These are phyloP conservation scores for Psittacara wagleri DNA, from an alignment of 2,113 vertebrate genomes.

Conservation along the genomic window DNA sequence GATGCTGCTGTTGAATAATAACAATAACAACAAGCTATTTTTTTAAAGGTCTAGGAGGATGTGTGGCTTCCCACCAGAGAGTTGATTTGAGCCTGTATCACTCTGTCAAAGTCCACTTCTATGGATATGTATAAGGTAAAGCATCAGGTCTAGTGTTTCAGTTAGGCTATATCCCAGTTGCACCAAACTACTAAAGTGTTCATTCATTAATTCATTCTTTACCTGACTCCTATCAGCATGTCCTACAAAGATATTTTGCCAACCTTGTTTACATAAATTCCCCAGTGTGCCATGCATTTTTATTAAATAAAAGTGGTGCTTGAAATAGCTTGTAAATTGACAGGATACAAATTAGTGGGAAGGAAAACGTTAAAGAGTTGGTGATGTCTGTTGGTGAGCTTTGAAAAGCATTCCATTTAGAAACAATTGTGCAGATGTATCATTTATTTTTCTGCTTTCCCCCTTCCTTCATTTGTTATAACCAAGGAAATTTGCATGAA, in stretches of 20 bases:
- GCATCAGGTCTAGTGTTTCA: neutral
- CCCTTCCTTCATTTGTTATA: neutral
- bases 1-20: neutral
- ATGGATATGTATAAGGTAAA: neutral
- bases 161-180: neutral
- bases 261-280: constrained; percentile 53
- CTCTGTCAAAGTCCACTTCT: neutral
- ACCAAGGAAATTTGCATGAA: constrained; percentile 34
- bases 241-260: constrained; percentile 38
- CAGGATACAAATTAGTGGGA: constrained; percentile 54
- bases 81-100: neutral
- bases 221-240: neutral
- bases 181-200: neutral
- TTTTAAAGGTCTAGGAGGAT: neutral
- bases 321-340: constrained; percentile 55
- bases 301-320: constrained; percentile 52
- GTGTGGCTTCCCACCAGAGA: neutral
- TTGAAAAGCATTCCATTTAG: constrained; percentile 50
- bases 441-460: constrained; percentile 31
- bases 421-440: neutral
- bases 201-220: constrained; percentile 33
- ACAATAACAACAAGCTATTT: neutral
- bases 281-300: constrained; percentile 56
- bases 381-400: constrained; percentile 36
- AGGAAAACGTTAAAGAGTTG: constrained; percentile 12